A percentile compares a stretch with the other conserved stretches of the same genome.
Conservation (phyloP, 1,140 invertebrate genomes). For the Theocolax elegans region DNA sequence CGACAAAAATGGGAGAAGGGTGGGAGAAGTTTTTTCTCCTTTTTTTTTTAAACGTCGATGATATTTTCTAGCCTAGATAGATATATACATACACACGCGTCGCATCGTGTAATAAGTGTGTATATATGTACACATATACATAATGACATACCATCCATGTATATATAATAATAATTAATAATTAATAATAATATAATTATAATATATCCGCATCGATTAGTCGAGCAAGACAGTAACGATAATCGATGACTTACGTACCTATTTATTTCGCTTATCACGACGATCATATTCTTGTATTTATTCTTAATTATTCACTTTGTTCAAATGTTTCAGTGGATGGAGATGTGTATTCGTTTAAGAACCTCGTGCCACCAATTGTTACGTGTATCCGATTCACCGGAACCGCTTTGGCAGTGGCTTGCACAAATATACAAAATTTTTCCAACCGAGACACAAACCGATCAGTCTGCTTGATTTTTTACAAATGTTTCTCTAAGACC, state of each 20-base stretch:
- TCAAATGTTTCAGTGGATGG: constrained; percentile 40
- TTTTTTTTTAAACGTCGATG: constrained; percentile 33
- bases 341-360: constrained; percentile 38
- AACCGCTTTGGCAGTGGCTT: constrained; percentile 35
- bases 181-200: constrained; percentile 47
- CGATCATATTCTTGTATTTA: constrained; percentile 28
- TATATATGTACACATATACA: constrained; percentile 67
- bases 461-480: constrained; percentile 29
- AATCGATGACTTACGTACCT: constrained; percentile 35
- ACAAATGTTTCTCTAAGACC: background rate
- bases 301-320: constrained; percentile 24
- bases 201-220: constrained; percentile 42
- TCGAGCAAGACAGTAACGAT: constrained; percentile 40
- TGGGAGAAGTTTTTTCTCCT: constrained; percentile 33
- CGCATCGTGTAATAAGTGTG: constrained; percentile 57
- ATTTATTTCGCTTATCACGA: constrained; percentile 41
- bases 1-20: constrained; percentile 34
- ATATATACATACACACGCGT: constrained; percentile 52
- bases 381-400: constrained; percentile 12
- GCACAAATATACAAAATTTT: constrained; percentile 34
- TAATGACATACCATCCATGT: constrained; percentile 63
- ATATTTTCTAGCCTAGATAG: constrained; percentile 44
- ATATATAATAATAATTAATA: constrained; percentile 59
- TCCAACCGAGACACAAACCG: constrained; percentile 20
- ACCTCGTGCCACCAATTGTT: constrained; percentile 20